Base-by-base conservation (phyloP, 2,113 vertebrate genomes). In the Pogona vitticeps region DNA sequence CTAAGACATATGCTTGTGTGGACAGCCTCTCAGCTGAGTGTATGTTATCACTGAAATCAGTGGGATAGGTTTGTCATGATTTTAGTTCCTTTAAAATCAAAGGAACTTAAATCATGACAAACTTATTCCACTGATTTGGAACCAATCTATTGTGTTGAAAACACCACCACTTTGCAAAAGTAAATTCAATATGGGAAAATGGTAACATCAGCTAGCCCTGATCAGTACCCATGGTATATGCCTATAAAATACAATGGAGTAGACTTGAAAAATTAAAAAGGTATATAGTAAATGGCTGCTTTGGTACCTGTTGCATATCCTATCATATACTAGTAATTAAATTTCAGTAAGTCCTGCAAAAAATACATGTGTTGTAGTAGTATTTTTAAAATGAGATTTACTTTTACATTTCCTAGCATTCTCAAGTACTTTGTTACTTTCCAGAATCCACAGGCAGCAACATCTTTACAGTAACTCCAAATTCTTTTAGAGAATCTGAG, bases 401-500 rank as follows among this genome's bases (percentile, higher is more conserved):
- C 70, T 13, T 65, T 58, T 83, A 88, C 65, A 84, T 2, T 38
- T 81, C 77, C 15, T 21, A 82, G 4, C 31, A 59, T 80, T 26
- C 31, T 73, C 20, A 52, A 15, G 23, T 0, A 77, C 70, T 21
- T 52, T 63, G 72, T 72, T 65, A 42, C 85, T 36, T 72, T 1
- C 86, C 76, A 59, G 52, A 61, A 76, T 68, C 1, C 0, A 0
- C 9, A 42, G 38, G 7, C 5, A 8, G 40, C 42, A 36, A 33
- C 89, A 12, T 31, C 79, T 88, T 86, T 85, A 71, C 10, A 81
- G 65, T 38, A 46, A 61, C 90, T 90, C 63, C 33, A 8, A 0
- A 26, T 6, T 1, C 84, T 90, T 90, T 88, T 59, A 87, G 42
- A 61, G 82, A 68, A 84, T 75, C 86, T 75, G 84, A 61, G 77